Evolutionary conservation across 2,113 vertebrate genomes (phyloP), one percentile per base, ranked within the genome.

Genomic region (Baryphthengus martii): DNA sequence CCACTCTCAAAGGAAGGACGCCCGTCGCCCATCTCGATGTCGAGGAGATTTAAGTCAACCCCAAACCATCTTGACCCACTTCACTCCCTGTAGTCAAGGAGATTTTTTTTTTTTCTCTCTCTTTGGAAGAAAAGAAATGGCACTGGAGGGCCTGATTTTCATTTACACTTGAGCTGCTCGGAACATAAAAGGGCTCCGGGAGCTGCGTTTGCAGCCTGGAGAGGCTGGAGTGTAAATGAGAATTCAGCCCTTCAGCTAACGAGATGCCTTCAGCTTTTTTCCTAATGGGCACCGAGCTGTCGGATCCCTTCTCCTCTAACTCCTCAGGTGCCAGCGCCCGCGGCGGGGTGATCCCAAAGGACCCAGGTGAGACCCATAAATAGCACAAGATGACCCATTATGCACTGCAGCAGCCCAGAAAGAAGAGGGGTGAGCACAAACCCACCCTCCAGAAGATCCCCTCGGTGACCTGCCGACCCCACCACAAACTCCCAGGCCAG

Each of bases 291-390:
- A 14, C 8, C 0, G 15, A 53, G 17, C 3, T 3, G 0, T 17
- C 8, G 0, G 33, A 20, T 50, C 52, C 20, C 26, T 37, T 39
- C 35, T 67, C 8, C 20, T 44, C 17, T 31, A 53, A 0, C 0
- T 0, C 11, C 31, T 14, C 6, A 1, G 28, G n/a, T n/a, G 49
- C 74, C 47, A 44, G 49, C 0, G 2, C 24, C 26, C 0, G 0
- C 39, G 35, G 28, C 56, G 67, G 52, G 33, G 26, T 26, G 28
- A 25, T 15, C 40, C 70, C 47, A 31, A 68, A 47, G 39, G 19
- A 31, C 15, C 6, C 40, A 11, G 25, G 14, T 3, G 28, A 45
- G n/a, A 19, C 37, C 63, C 39, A 11, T 8, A 49, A 62, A 49
- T 8, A 39, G 31, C 4, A 1, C 8, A 16, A 11, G 16, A 65